Evolutionary conservation across 2,113 vertebrate genomes (phyloP).

Genomic region (Nycticorax nycticorax): DNA sequence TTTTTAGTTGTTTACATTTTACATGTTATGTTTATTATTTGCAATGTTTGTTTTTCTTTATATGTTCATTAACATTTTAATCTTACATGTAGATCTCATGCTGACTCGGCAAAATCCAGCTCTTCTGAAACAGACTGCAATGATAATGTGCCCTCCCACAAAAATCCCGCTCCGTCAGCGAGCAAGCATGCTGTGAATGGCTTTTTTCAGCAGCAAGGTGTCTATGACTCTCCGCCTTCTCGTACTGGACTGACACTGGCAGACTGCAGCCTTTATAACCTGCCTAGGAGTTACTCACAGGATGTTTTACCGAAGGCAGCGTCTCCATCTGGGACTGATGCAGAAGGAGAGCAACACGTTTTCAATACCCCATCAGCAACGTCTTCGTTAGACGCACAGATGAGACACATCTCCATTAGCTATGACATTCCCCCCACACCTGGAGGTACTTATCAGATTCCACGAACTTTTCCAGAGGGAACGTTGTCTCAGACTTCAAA

Average conservation of each 20-base stretch:
- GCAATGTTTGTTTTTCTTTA: neutral
- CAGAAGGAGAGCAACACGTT: slow-evolving; percentile 85
- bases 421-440: slow-evolving; percentile 95
- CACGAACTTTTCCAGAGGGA: slow-evolving; percentile 82
- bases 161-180: slow-evolving; percentile 75
- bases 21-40: neutral
- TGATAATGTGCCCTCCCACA: slow-evolving; percentile 90
- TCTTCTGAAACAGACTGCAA: slow-evolving; percentile 97
- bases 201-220: slow-evolving; percentile 83
- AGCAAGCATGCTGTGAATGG: slow-evolving; percentile 90
- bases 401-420: slow-evolving; percentile 89
- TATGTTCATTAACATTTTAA: neutral
- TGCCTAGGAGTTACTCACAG: slow-evolving; percentile 94
- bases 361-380: slow-evolving; percentile 84
- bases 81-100: slow-evolving; percentile 76
- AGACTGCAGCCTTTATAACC: slow-evolving; percentile 87
- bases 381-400: slow-evolving; percentile 83
- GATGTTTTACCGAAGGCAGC: slow-evolving; percentile 88
- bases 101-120: slow-evolving; percentile 88
- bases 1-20: neutral
- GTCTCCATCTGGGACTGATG: slow-evolving; percentile 78
- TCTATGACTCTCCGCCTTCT: slow-evolving; percentile 89
- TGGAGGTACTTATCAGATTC: slow-evolving; percentile 90
- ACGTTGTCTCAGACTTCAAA: slow-evolving; percentile 78
- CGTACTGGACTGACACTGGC: slow-evolving; percentile 77